These are phyloP conservation scores for Pedionomus torquatus DNA, from an alignment of 2,113 vertebrate species.

Conservation along the genomic window DNA sequence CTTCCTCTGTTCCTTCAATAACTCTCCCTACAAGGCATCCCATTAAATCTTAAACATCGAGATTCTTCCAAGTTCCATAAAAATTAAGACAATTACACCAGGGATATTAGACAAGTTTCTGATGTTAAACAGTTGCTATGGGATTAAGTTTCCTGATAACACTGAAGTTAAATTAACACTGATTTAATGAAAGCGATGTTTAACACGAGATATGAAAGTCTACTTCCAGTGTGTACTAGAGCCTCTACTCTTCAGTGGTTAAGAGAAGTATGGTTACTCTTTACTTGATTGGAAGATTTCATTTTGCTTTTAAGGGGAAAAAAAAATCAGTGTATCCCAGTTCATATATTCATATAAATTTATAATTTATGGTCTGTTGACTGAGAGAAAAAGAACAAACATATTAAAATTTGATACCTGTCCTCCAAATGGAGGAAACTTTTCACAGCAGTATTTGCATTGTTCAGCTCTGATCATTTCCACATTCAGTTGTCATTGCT, in stretches of 20 bases:
- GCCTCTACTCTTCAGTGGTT: neutral
- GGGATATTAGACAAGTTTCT: neutral
- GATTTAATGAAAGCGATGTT: neutral
- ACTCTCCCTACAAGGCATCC: neutral
- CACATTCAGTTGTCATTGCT: conserved; percentile 20
- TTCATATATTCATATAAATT: neutral
- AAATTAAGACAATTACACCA: neutral
- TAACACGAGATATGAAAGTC: neutral
- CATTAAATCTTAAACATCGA: neutral
- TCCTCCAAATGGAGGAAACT: conserved; percentile 25
- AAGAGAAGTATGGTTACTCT: neutral
- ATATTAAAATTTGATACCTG: conserved; percentile 62
- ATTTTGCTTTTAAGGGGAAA: neutral
- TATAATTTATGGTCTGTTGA: conserved; percentile 52
- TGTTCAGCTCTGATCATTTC: conserved; percentile 27
- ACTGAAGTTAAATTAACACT: neutral
- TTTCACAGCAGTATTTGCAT: conserved; percentile 28
- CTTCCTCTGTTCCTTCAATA: neutral
- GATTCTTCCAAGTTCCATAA: neutral
- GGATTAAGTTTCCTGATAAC: neutral
- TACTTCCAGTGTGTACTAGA: neutral
- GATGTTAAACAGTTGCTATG: neutral
- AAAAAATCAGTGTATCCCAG: neutral
- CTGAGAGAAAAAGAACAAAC: conserved; percentile 41
- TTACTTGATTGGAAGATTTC: neutral